Evolutionary conservation across 2,113 vertebrate species (phyloP), one percentile per base, ranked within the genome.

Genomic region (Odocoileus hemionus): DNA sequence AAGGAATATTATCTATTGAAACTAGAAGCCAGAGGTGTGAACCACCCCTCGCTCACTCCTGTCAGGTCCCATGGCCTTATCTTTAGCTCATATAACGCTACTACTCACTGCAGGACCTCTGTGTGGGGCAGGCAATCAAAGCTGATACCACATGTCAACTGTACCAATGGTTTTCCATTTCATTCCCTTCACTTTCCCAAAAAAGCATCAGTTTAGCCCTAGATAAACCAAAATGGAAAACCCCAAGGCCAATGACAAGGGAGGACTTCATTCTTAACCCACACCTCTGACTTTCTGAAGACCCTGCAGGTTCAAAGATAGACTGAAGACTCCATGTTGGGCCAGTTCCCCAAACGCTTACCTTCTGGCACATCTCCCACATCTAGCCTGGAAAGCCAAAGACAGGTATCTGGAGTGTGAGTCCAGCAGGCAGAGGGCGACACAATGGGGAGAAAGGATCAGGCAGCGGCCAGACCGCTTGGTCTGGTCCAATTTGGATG

Each of bases 281-380:
- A 16, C 0, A 33, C 7, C 26, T 39, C 2, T 0, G 3, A 55
- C 3, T 33, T 61, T 16, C 60, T 2, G 19, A 50, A 43, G 83
- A 12, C 15, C 36, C 76, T 17, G 28, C 13, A 88, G 70, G n/a
- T 2, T 47, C 52, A 57, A 79, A 26, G 43, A 28, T 3, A 64
- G 28, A 54, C 52, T 1, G 54, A 57, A 36, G 54, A 36, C 45
- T 47, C 84, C 0, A 12, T 2, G 12, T 10, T 43, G 57, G 15
- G 39, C 33, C 55, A 4, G 15, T 36, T 67, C 36, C 36, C 25
- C 60, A 52, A 67, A 14, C 11, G 78, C 47, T 33, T 26, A 28
- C 8, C 6, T 21, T 89, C 60, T 33, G 87, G 47, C 52, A 28
- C 14, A 43, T 12, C 26, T 80, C 92, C 92, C 16, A 80, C 0